Evolutionary conservation across 1,140 invertebrate species (phyloP), one percentile per base, ranked within the genome.

Genomic region (Cydia pomonella): DNA sequence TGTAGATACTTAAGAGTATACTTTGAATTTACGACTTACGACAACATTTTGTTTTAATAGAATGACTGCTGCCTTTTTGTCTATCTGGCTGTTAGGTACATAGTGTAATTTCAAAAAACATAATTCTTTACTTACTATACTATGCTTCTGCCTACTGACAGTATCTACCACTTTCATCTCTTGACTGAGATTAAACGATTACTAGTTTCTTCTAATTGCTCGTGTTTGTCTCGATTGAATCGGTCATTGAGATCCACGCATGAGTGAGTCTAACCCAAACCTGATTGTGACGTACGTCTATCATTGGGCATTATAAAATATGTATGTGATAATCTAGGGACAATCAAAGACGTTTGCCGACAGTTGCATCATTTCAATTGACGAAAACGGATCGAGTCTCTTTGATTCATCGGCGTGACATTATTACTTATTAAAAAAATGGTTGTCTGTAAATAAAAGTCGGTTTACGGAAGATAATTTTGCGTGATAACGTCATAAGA

Each of bases 151-250:
- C 3, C 29, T 23, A 33, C 27, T 3, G 38, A 23, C 71, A 75
- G 76, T 92, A 90, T 92, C 90, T 78, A 66, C 76, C 78, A 90
- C 90, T 92, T 92, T 92, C 90, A 92, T 92, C 90, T 90, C 76
- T 80, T 76, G 77, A 73, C 79, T 86, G 80, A 88, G 88, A 91
- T 91, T 84, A 87, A 83, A 83, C 82, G 87, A 92, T 90, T 89
- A 85, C 83, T 79, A 80, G 83, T 87, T 89, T 86, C 85, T 81
- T 90, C 87, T 92, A 92, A 92, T 90, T 90, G 88, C 87, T 83
- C 82, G 82, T 81, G 82, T 87, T 84, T 83, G 86, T 85, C 82
- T 86, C 82, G 82, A 74, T 77, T 74, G 80, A 72, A 80, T 77
- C 78, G 82, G 78, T 82, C 78, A 84, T 84, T 81, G 81, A 83